These are phyloP conservation scores for Podocnemis expansa DNA, from an alignment of 2,113 vertebrate species.

Conservation along the genomic window DNA sequence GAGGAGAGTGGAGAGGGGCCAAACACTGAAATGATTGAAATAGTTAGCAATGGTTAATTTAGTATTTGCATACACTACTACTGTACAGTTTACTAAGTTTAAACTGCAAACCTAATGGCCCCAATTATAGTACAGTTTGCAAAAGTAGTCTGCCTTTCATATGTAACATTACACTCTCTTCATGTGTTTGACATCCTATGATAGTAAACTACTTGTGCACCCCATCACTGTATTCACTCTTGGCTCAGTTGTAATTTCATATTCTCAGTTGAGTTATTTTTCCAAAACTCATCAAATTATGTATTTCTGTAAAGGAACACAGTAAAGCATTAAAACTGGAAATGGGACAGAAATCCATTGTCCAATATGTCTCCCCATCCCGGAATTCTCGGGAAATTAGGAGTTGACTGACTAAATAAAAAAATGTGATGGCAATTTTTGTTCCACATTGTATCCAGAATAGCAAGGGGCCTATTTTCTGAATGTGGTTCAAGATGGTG, in stretches of 20 bases:
- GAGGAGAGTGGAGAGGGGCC: not conserved
- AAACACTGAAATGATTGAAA: conserved; percentile 4
- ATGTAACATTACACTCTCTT: not conserved
- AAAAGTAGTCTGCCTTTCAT: not conserved
- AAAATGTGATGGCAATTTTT: not conserved
- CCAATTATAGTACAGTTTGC: not conserved
- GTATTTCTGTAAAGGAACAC: not conserved
- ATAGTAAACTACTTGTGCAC: not conserved
- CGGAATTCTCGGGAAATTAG: not conserved
- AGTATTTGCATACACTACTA: not conserved
- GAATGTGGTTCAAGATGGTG: not conserved
- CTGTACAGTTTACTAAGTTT: not conserved
- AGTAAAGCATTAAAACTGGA: accelerated
- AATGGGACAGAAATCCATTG: not conserved
- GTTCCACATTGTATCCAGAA: not conserved
- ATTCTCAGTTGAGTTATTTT: not conserved
- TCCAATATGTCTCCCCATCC: not conserved
- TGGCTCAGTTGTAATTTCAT: not conserved
- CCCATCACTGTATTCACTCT: not conserved
- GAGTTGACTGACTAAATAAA: not conserved
- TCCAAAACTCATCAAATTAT: not conserved
- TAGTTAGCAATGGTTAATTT: not conserved
- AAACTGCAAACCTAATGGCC: not conserved
- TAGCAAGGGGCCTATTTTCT: not conserved
- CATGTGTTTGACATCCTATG: not conserved